Percentiles rank a stretch among this genome's conserved stretches.
These are phyloP conservation scores for Holacanthus passer DNA, from an alignment of 2,113 vertebrate genomes.

Conservation along the genomic window DNA sequence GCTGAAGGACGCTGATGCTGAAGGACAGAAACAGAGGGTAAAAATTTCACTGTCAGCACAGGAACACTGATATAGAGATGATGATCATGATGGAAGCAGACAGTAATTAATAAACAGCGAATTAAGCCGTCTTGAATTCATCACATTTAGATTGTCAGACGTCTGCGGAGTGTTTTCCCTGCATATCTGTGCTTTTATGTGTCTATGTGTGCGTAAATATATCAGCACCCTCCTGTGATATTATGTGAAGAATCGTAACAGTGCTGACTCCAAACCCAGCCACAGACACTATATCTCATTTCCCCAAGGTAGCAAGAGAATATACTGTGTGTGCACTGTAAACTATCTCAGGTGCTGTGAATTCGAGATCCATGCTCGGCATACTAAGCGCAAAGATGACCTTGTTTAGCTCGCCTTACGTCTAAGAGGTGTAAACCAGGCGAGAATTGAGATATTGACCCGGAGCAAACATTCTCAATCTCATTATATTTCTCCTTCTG, in stretches of 20 bases:
- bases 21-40: slow-evolving; percentile 37
- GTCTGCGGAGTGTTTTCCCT: not conserved
- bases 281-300: slow-evolving; percentile 10
- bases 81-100: not conserved
- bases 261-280: slow-evolving; percentile 11
- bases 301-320: slow-evolving; percentile 31
- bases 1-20: slow-evolving; percentile 12
- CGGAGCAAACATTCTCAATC: slow-evolving; percentile 41
- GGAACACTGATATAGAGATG: too few relatives aligned
- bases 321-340: slow-evolving; percentile 1
- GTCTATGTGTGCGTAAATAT: not conserved
- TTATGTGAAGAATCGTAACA: not conserved
- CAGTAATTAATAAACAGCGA: not conserved
- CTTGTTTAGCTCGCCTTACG: slow-evolving; percentile 44
- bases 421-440: slow-evolving; percentile 41
- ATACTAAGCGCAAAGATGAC: slow-evolving; percentile 51
- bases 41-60: slow-evolving; percentile 1
- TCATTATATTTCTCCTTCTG: slow-evolving; percentile 23
- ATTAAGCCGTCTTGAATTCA: not conserved
- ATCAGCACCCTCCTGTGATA: not conserved
- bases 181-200: too few relatives aligned
- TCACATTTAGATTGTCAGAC: not conserved
- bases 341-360: slow-evolving; percentile 35
- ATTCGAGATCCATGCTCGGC: slow-evolving; percentile 37
- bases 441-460: slow-evolving; percentile 43